phyloP scores from a whole-genome alignment of 2,888 invertebrate genomes.

The Leucophenga montana region DNA sequence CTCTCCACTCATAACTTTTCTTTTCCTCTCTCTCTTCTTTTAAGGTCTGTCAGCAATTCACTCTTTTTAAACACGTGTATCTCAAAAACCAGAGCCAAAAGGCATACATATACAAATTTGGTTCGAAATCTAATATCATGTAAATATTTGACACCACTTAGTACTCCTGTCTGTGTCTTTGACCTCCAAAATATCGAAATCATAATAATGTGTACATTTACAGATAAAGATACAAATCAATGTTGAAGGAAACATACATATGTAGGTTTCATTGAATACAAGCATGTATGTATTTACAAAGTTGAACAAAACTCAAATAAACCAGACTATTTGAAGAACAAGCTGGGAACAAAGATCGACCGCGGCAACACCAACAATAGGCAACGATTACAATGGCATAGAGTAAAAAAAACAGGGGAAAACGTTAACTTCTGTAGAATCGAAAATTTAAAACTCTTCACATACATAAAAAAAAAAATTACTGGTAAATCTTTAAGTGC shows the following conservation, averaged over 20 bases:
- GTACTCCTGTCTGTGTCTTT: constrained; percentile 25
- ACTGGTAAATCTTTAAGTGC: too few species aligned
- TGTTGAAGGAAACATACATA: neutral
- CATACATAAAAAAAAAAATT: too few species aligned
- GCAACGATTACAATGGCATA: neutral
- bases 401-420: neutral
- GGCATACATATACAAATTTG: too few species aligned
- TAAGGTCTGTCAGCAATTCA: too few species aligned
- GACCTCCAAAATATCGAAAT: neutral
- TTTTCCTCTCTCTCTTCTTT: too few species aligned
- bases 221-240: neutral
- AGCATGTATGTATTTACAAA: too few species aligned
- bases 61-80: too few species aligned
- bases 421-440: too few species aligned
- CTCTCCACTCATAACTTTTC: too few species aligned
- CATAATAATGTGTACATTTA: neutral
- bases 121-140: constrained; percentile 60
- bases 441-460: too few species aligned
- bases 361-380: neutral
- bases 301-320: neutral
- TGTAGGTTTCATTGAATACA: too few species aligned
- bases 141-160: constrained; percentile 67
- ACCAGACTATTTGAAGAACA: constrained; percentile 2
- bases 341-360: neutral
- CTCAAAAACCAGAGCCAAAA: too few species aligned